phyloP scores from a whole-genome alignment of 2,888 invertebrate genomes.

The Tenthredo mesomela region DNA sequence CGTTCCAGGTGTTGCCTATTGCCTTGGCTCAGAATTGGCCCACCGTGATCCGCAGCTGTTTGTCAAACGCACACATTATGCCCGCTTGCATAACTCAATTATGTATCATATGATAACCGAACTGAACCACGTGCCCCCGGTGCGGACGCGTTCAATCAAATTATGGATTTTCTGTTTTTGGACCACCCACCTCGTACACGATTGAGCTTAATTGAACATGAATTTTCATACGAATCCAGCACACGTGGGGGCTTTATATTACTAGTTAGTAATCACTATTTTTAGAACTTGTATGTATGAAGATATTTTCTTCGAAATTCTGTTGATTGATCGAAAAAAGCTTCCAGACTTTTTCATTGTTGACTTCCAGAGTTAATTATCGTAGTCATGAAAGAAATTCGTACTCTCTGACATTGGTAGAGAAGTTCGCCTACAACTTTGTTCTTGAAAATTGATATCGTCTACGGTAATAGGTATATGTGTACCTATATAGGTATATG shows the following conservation, averaged over 20 bases:
- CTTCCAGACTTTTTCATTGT: not conserved
- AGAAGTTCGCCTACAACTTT: not conserved
- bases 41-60: constrained; percentile 31
- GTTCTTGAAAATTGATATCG: not conserved
- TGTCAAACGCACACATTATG: constrained; percentile 43
- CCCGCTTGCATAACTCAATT: constrained; percentile 49
- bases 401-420: not conserved
- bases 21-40: constrained; percentile 30
- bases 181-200: not conserved
- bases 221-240: not conserved
- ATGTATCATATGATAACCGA: constrained; percentile 39
- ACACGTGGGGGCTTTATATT: not conserved
- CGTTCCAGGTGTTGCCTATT: constrained; percentile 19
- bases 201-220: not conserved
- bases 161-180: constrained; percentile 28
- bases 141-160: constrained; percentile 21
- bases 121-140: constrained; percentile 25
- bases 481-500: not conserved
- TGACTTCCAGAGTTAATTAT: not conserved
- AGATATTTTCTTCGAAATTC: not conserved
- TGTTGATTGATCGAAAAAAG: not conserved
- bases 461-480: not conserved
- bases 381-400: not conserved
- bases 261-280: not conserved
- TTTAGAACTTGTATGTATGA: not conserved